These are phyloP conservation scores for Pipistrellus pygmaeus DNA, from an alignment of 2,797 vertebrate species.

Conservation along the genomic window DNA sequence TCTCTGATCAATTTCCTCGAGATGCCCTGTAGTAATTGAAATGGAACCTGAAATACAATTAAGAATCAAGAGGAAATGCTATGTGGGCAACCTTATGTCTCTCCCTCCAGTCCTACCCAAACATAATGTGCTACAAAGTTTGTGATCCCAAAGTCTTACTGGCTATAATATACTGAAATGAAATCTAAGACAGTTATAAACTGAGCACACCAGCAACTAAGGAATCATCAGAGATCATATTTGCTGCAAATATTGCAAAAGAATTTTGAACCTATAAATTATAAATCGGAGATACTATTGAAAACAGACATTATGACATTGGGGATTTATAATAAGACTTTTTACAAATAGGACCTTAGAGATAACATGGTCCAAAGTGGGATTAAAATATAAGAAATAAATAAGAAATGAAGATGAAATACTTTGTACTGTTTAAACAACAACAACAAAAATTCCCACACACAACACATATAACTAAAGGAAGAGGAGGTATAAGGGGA, in stretches of 20 bases:
- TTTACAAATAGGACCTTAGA: background rate
- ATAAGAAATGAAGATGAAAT: conserved; percentile 22
- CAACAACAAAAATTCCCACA: background rate
- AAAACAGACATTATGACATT: background rate
- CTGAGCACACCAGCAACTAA: background rate
- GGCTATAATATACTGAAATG: background rate
- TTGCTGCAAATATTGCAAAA: conserved; percentile 20
- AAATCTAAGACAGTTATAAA: conserved; percentile 26
- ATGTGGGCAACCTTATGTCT: background rate
- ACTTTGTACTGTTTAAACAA: background rate
- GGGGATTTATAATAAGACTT: background rate
- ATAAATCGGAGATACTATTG: background rate
- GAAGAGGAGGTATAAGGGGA: background rate
- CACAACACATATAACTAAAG: background rate
- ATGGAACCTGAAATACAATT: background rate
- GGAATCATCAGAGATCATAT: background rate
- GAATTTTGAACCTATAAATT: background rate
- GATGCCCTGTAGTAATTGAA: background rate
- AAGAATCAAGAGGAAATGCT: conserved; percentile 9
- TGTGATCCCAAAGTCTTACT: background rate
- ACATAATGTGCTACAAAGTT: background rate
- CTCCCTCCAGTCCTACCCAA: background rate
- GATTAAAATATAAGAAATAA: background rate
- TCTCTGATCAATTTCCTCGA: background rate
- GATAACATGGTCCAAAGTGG: background rate